Evolutionary conservation across 2,797 vertebrate species (phyloP), one percentile per base, ranked within the genome.

Genomic region (Anolis apletophallus): DNA sequence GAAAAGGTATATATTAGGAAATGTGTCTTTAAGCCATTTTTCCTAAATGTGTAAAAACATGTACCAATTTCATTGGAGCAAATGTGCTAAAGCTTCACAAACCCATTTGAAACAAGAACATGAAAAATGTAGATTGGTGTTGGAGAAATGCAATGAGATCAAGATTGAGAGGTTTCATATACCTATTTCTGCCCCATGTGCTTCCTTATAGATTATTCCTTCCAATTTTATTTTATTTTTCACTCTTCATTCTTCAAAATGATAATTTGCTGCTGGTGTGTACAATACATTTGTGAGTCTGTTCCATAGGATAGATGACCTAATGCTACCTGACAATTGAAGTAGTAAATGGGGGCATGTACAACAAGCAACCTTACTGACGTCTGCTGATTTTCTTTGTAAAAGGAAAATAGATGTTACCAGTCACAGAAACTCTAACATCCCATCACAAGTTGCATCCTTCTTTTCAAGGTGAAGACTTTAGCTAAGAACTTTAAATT

Each of bases 401-500:
- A 46, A n/a, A 7, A 26, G 34, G 13, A 32, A 59, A 13, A 16
- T 50, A 59, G 50, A n/a, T 10, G 36, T 29, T 4, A 16, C 52
- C 16, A 19, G n/a, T 29, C 14, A 81, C 32, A 36, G 6, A 23
- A 14, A 81, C 16, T n/a, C 52, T 40, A 32, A 75, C 10, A 67
- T 40, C 61, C 59, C 50, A 32, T 16, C 52, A 50, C 52, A 67
- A 46, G 3, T 46, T 68, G 13, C 3, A 23, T 14, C 23, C 46
- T 83, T 40, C 26, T 87, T 77, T 29, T 78, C 11, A 72, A 29
- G 36, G n/a, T n/a, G 36, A 68, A 23, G 52, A 26, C 17, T 46
- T 71, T 69, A 23, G 34, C 57, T 71, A 5, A 78, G 76, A 81
- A 76, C 34, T 71, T 77, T 82, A 34, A 72, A 69, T 77, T 78